Conservation (phyloP, 1,140 invertebrate species). For the Brachionus koreanus region DNA sequence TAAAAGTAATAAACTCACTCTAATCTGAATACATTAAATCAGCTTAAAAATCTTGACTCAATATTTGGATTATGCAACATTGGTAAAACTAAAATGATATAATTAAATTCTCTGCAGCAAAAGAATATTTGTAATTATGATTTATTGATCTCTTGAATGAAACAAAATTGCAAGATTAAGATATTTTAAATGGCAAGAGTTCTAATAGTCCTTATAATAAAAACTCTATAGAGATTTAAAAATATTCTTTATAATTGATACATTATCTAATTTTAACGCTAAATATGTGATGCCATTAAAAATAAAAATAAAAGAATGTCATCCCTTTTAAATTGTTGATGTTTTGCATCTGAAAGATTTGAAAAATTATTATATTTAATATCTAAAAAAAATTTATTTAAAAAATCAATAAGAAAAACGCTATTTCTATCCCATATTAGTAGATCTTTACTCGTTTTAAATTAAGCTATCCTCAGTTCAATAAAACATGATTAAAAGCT, state of each 20-base stretch:
- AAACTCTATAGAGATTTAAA: background rate
- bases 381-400: background rate
- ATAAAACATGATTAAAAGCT: background rate
- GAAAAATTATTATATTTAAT: background rate
- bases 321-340: background rate
- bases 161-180: background rate
- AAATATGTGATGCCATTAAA: background rate
- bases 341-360: background rate
- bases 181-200: background rate
- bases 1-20: background rate
- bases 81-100: background rate
- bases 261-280: too few relatives aligned
- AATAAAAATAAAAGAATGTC: background rate
- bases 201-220: background rate
- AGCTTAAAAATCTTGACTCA: background rate
- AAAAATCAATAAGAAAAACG: background rate
- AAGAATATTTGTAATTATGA: background rate
- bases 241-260: background rate
- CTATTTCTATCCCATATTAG: background rate
- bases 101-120: background rate
- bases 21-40: background rate
- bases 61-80: background rate
- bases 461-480: background rate
- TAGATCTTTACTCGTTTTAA: background rate
- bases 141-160: conserved; percentile 3